Evolutionary conservation across 1,140 invertebrate species (phyloP).

Genomic region (Procambarus virginalis): DNA sequence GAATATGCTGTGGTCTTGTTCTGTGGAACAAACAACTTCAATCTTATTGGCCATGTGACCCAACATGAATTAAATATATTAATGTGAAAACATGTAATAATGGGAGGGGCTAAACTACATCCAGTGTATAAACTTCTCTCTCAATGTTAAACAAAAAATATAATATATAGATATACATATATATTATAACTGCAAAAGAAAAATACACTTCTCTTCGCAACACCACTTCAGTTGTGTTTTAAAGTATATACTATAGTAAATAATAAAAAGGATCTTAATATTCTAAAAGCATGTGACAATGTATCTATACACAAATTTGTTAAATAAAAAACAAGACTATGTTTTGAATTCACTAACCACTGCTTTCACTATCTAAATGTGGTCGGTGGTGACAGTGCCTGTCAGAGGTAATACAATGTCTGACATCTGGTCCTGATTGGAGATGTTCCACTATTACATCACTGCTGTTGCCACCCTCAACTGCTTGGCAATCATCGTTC

Average conservation of each 20-base stretch:
- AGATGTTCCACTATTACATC: background rate
- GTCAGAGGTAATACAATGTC: background rate
- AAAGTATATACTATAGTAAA: background rate
- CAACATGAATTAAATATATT: background rate
- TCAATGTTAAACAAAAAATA: background rate
- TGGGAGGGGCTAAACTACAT: background rate
- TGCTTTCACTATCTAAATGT: constrained; percentile 5
- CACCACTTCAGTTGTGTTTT: background rate
- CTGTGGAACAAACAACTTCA: background rate
- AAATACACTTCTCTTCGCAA: background rate
- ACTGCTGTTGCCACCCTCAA: background rate
- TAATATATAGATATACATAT: background rate
- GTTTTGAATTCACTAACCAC: background rate
- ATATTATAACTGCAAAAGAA: background rate
- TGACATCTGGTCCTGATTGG: background rate
- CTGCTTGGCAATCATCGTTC: background rate
- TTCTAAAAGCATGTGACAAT: background rate
- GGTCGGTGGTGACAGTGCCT: background rate
- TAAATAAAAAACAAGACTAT: background rate
- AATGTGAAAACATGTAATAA: constrained; percentile 5
- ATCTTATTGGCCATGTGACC: background rate
- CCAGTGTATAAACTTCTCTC: background rate
- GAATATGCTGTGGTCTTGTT: background rate
- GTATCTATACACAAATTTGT: background rate
- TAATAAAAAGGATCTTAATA: background rate